A percentile compares a stretch with the other conserved stretches of the same genome.
phyloP scores from a whole-genome alignment of 92 coral and sea anemone species.

The Palythoa heliodiscus region DNA sequence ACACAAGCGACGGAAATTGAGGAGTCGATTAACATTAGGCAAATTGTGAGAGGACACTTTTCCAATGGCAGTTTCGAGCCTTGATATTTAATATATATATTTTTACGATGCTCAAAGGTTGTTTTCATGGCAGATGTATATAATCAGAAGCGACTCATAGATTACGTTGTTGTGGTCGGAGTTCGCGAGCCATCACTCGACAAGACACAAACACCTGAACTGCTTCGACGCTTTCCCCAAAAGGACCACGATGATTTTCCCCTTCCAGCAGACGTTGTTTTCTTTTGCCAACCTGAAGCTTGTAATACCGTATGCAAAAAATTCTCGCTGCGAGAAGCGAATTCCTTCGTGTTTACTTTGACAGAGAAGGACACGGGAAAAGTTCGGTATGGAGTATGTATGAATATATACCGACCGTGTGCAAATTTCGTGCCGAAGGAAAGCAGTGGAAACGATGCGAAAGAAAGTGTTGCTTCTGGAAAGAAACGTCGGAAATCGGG shows the following conservation, averaged over 20 bases:
- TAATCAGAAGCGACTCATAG: slow-evolving; percentile 75
- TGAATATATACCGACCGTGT: slow-evolving; percentile 96
- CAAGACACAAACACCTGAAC: slow-evolving; percentile 89
- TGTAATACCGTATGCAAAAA: slow-evolving; percentile 94
- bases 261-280: slow-evolving; percentile 96
- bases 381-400: slow-evolving; percentile 94
- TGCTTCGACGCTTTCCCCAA: slow-evolving; percentile 89
- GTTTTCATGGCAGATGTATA: slow-evolving; percentile 51
- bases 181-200: slow-evolving; percentile 94
- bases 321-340: slow-evolving; percentile 93
- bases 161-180: slow-evolving; percentile 96
- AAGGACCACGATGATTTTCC: slow-evolving; percentile 89
- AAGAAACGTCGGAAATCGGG: slow-evolving; percentile 70
- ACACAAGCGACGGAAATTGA: slow-evolving; percentile 17
- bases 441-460: slow-evolving; percentile 53
- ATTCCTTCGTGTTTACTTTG: slow-evolving; percentile 92
- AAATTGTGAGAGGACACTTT: not conserved
- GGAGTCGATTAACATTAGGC: not conserved
- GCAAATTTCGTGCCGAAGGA: slow-evolving; percentile 77
- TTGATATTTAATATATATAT: not conserved
- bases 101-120: slow-evolving; percentile 36
- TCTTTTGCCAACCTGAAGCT: slow-evolving; percentile 99
- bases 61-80: not conserved
- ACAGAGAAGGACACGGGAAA: slow-evolving; percentile 95
- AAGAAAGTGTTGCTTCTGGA: slow-evolving; percentile 29